Percentiles rank a stretch among this genome's conserved stretches.
phyloP scores from a whole-genome alignment of 2,797 vertebrate genomes.

The Pseudomugil gertrudae region DNA sequence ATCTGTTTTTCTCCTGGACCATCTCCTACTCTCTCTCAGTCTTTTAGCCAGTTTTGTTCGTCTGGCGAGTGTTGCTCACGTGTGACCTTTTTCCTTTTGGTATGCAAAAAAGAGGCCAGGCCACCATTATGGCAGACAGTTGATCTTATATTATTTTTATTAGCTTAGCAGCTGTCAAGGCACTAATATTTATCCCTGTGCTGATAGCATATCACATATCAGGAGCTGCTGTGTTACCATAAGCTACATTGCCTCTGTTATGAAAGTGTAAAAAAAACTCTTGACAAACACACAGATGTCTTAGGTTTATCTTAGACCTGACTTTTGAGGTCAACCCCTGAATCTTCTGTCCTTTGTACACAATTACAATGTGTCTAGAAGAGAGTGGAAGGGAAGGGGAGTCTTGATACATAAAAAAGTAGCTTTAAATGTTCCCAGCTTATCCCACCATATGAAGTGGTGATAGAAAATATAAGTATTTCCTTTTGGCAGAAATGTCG shows the following conservation, averaged over 20 bases:
- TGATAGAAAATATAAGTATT: too few relatives aligned
- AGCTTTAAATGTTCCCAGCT: too few relatives aligned
- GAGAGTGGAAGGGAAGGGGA: too few relatives aligned
- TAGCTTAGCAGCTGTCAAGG: constrained; percentile 72
- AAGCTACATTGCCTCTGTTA: constrained; percentile 57
- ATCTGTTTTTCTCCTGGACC: constrained; percentile 31
- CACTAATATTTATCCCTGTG: constrained; percentile 72
- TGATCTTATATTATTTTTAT: constrained; percentile 77
- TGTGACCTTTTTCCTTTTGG: constrained; percentile 49
- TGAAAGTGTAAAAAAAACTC: constrained; percentile 24
- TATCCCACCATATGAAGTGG: too few relatives aligned
- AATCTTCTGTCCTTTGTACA: too few relatives aligned
- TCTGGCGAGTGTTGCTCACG: constrained; percentile 44
- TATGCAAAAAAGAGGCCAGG: constrained; percentile 61
- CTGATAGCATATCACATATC: constrained; percentile 65
- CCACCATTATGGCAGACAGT: constrained; percentile 54
- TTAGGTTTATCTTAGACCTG: too few relatives aligned
- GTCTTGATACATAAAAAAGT: too few relatives aligned
- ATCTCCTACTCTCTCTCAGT: not conserved
- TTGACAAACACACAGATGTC: not conserved
- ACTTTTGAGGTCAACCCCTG: too few relatives aligned
- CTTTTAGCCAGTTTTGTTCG: constrained; percentile 27
- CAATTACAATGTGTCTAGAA: too few relatives aligned
- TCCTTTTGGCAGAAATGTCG: too few relatives aligned
- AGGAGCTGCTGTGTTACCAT: constrained; percentile 67